A percentile compares a stretch with the other conserved stretches of the same genome.
Evolutionary conservation across 2,113 vertebrate genomes (phyloP).

Genomic region (Rana temporaria): DNA sequence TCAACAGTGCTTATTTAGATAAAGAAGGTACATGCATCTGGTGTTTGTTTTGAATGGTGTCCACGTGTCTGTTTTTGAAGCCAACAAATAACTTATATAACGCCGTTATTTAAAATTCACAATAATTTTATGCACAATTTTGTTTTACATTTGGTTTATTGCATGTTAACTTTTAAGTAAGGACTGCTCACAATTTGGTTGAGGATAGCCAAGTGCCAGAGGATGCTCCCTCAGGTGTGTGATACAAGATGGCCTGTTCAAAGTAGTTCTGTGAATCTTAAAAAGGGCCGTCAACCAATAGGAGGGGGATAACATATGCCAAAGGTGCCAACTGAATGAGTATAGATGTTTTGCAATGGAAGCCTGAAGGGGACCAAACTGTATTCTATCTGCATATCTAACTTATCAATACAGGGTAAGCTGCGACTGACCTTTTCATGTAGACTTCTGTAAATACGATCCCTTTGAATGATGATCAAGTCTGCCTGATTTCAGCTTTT

Average conservation of each 20-base stretch:
- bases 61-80: constrained; percentile 14
- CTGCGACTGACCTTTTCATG: constrained; percentile 65
- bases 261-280: constrained; percentile 1
- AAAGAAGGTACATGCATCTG: neutral
- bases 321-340: constrained; percentile 51
- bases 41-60: neutral
- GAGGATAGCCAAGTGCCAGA: neutral
- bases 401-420: constrained; percentile 54
- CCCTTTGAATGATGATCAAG: constrained; percentile 75
- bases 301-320: constrained; percentile 22
- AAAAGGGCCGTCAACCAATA: neutral
- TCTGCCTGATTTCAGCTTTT: constrained; percentile 74
- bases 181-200: constrained; percentile 19
- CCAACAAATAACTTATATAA: constrained; percentile 32
- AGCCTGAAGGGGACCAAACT: constrained; percentile 54
- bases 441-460: constrained; percentile 78
- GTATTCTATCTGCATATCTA: constrained; percentile 53
- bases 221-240: neutral
- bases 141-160: constrained; percentile 24
- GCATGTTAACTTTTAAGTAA: constrained; percentile 29
- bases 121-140: neutral
- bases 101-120: constrained; percentile 20
- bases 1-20: neutral
- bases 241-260: constrained; percentile 8
- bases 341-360: constrained; percentile 41